Conservation (phyloP, 2,113 vertebrate species). For the Mugil cephalus region DNA sequence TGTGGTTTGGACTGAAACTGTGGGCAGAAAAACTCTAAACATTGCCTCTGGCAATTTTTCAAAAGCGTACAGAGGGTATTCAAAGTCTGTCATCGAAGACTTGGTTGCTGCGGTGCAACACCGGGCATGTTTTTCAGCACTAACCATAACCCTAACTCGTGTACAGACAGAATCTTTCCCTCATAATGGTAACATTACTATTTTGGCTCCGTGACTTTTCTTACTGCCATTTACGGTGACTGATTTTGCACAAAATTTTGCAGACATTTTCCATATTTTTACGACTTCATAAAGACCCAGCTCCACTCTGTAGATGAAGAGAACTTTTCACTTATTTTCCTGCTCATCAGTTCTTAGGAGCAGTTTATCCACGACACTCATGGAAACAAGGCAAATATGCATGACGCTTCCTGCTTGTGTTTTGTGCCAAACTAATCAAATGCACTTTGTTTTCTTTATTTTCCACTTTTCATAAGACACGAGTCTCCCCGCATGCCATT, state of each 20-base stretch:
- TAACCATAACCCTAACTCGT: slow-evolving; percentile 52
- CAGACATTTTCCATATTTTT: slow-evolving; percentile 44
- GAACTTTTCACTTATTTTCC: background rate
- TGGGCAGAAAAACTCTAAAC: slow-evolving; percentile 32
- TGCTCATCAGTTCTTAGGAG: background rate
- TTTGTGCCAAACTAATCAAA: slow-evolving; percentile 7
- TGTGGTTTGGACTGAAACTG: slow-evolving; percentile 56
- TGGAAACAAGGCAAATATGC: slow-evolving; percentile 28
- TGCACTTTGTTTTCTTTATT: slow-evolving; percentile 1
- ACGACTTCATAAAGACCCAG: slow-evolving; percentile 25
- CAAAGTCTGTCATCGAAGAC: slow-evolving; percentile 60
- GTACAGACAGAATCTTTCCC: slow-evolving; percentile 62
- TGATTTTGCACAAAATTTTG: slow-evolving; percentile 26
- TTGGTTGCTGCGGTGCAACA: slow-evolving; percentile 54
- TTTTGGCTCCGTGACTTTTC: slow-evolving; percentile 43
- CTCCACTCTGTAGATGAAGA: slow-evolving; percentile 36
- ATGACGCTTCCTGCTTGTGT: slow-evolving; percentile 28
- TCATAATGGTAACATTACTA: slow-evolving; percentile 45
- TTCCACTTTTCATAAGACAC: background rate
- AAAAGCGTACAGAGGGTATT: slow-evolving; percentile 34
- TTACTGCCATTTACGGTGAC: slow-evolving; percentile 45
- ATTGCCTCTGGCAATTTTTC: slow-evolving; percentile 38
- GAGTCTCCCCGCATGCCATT: slow-evolving; percentile 32
- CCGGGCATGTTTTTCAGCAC: slow-evolving; percentile 59
- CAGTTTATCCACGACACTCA: slow-evolving; percentile 9